Percentiles rank a stretch among this genome's conserved stretches.
These are phyloP conservation scores for Nothoprocta perdicaria DNA, from an alignment of 2,113 vertebrate genomes.

Conservation along the genomic window DNA sequence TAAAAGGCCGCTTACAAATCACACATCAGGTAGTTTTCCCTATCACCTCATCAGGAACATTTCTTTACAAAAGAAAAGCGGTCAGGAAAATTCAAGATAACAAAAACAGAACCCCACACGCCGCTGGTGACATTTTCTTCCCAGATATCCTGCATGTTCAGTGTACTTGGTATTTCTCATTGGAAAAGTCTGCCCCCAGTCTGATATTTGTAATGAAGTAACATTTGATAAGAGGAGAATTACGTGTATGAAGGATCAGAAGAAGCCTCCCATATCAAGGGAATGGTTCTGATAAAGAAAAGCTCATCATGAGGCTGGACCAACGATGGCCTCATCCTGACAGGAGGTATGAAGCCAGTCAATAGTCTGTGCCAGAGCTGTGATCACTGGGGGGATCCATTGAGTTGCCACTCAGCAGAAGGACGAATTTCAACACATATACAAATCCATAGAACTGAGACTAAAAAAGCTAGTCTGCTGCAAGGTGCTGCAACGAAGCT, in stretches of 20 bases:
- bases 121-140: not conserved
- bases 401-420: not conserved
- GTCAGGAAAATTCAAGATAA: not conserved
- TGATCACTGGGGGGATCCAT: not conserved
- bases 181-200: not conserved
- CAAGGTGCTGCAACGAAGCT: not conserved
- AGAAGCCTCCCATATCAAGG: not conserved
- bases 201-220: not conserved
- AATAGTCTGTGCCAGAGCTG: not conserved
- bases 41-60: conserved; percentile 41
- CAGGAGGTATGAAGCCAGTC: not conserved
- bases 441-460: not conserved
- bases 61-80: conserved; percentile 7
- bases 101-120: not conserved
- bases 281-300: not conserved
- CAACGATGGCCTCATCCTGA: not conserved
- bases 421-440: not conserved
- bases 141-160: fast-evolving
- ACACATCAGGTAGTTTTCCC: conserved; percentile 65
- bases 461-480: not conserved
- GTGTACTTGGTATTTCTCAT: not conserved
- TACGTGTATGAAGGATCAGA: not conserved
- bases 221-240: not conserved
- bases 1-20: conserved; percentile 64
- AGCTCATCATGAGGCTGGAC: not conserved